Conservation (phyloP, 1,140 invertebrate genomes). For the Gryon sp. region DNA sequence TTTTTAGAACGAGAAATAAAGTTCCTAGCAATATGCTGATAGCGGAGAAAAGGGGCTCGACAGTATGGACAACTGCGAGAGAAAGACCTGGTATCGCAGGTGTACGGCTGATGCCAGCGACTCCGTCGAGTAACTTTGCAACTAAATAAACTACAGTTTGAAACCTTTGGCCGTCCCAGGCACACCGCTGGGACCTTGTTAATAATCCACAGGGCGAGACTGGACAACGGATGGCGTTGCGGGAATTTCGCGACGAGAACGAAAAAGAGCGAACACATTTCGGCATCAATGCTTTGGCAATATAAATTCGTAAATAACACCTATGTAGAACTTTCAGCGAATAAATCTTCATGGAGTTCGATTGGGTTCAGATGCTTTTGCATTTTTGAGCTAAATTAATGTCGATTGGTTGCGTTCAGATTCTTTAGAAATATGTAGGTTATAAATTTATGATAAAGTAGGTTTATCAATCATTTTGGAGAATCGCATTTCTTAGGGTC, state of each 20-base stretch:
- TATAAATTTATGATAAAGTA: no score
- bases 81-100: constrained; percentile 64
- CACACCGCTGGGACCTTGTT: constrained; percentile 60
- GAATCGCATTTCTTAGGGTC: no score
- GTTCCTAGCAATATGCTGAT: constrained; percentile 68
- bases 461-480: no score
- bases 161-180: constrained; percentile 57
- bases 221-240: constrained; percentile 48
- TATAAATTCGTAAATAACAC: constrained; percentile 47
- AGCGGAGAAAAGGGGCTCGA: constrained; percentile 48
- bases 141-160: constrained; percentile 71
- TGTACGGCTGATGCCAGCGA: constrained; percentile 58
- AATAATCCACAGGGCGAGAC: constrained; percentile 67
- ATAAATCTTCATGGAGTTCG: no score
- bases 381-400: no score
- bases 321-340: constrained; percentile 10
- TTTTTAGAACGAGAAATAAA: constrained; percentile 65
- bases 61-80: constrained; percentile 11
- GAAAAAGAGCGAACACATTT: constrained; percentile 40
- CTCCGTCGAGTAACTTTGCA: constrained; percentile 65
- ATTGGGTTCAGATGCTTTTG: no score
- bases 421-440: no score
- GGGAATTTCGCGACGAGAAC: constrained; percentile 45
- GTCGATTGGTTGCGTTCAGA: no score
- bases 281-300: constrained; percentile 32